Percentiles rank a stretch among this genome's conserved stretches.
Conservation (phyloP, 1,140 invertebrate genomes). For the Gryon sp. region DNA sequence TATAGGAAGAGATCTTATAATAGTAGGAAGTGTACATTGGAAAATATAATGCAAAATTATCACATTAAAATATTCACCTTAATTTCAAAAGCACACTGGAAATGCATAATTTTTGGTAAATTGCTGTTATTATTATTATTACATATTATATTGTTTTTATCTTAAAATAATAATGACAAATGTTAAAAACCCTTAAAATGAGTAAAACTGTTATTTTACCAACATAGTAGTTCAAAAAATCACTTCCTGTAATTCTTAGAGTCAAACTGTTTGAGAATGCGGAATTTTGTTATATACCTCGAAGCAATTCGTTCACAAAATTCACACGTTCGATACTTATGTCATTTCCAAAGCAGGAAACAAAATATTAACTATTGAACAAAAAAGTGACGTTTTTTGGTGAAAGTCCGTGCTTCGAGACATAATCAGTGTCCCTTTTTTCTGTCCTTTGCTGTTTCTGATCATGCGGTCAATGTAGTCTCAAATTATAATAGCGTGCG, state of each 20-base stretch:
- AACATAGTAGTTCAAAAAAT: constrained; percentile 8
- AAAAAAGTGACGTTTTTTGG: constrained; percentile 52
- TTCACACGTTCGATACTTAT: constrained; percentile 33
- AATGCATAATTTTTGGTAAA: no score
- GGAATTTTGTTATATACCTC: constrained; percentile 32
- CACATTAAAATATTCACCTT: no score
- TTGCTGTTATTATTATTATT: no score
- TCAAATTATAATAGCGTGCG: constrained; percentile 64
- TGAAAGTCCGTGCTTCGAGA: constrained; percentile 61
- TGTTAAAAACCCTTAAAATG: no score
- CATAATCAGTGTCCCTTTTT: constrained; percentile 67
- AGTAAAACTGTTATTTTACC: constrained; percentile 2
- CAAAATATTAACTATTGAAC: constrained; percentile 23
- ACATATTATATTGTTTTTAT: no score
- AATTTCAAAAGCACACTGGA: not conserved
- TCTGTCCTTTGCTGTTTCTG: constrained; percentile 33
- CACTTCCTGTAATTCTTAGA: constrained; percentile 20
- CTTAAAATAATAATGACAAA: no score
- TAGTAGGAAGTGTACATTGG: no score
- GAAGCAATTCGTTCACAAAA: constrained; percentile 15
- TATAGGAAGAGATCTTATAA: no score
- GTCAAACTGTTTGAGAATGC: constrained; percentile 12
- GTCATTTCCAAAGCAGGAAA: constrained; percentile 48
- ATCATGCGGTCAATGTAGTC: constrained; percentile 69
- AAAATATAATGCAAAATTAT: no score